Evolutionary conservation across 2,113 vertebrate genomes (phyloP).

Genomic region (Callorhinus ursinus): DNA sequence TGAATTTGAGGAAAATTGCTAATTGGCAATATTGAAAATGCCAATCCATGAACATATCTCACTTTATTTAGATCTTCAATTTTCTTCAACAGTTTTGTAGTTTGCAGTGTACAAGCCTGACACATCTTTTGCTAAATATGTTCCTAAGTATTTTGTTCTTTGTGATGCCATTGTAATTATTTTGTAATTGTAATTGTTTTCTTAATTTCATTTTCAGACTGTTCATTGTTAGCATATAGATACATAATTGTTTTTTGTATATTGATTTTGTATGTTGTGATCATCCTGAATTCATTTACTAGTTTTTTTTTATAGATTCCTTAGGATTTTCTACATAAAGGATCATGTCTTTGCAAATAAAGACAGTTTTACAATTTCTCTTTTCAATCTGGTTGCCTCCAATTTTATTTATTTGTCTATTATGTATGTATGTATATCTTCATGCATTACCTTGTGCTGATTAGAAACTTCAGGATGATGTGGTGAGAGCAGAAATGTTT

Average conservation of each 20-base stretch:
- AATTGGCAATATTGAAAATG: not conserved
- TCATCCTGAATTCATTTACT: not conserved
- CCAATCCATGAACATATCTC: not conserved
- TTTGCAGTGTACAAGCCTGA: not conserved
- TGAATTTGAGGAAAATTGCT: not conserved
- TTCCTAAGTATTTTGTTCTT: conserved; percentile 25
- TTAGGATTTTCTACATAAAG: not conserved
- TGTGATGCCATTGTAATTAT: not conserved
- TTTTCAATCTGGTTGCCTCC: not conserved
- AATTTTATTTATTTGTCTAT: not conserved
- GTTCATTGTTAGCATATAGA: not conserved
- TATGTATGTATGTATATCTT: not conserved
- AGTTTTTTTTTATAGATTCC: not conserved
- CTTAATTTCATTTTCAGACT: conserved; percentile 1
- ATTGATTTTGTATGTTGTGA: not conserved
- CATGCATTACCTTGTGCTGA: not conserved
- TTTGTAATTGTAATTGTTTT: not conserved
- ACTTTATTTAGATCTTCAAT: not conserved
- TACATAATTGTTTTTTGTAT: not conserved
- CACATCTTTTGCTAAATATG: not conserved
- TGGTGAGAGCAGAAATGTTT: not conserved
- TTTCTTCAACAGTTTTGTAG: not conserved
- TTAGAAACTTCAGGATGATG: conserved; percentile 18
- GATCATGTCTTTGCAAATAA: not conserved
- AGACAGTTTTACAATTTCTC: not conserved